Percentiles rank a stretch among this genome's conserved stretches.
phyloP scores from a whole-genome alignment of 2,113 vertebrate genomes.

The Abramis brama region DNA sequence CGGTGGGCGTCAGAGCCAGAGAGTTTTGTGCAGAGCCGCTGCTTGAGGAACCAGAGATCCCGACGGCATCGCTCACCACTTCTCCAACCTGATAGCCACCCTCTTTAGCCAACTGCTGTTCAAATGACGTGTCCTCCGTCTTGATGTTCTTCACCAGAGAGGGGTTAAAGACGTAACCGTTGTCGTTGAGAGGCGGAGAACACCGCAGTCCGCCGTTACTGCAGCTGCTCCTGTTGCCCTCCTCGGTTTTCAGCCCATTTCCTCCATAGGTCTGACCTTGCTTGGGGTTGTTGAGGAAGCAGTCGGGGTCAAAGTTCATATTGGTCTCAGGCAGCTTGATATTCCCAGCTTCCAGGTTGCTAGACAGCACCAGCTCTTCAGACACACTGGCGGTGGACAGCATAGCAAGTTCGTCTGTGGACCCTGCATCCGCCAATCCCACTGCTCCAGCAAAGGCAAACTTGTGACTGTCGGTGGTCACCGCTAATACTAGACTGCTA shows the following conservation, averaged over 20 bases:
- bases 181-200: constrained; percentile 72
- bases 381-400: constrained; percentile 80
- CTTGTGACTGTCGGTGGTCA: constrained; percentile 92
- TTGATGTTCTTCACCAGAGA: constrained; percentile 93
- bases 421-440: constrained; percentile 69
- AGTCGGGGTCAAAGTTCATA: constrained; percentile 98
- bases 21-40: constrained; percentile 75
- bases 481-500: constrained; percentile 90
- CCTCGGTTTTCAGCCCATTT: constrained; percentile 83
- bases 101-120: constrained; percentile 90
- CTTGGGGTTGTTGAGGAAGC: constrained; percentile 99
- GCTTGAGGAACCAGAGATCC: constrained; percentile 79
- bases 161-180: constrained; percentile 84
- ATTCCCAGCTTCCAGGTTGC: constrained; percentile 86
- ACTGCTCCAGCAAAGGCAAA: constrained; percentile 90
- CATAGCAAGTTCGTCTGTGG: constrained; percentile 82
- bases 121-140: constrained; percentile 88
- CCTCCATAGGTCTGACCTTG: constrained; percentile 98
- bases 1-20: constrained; percentile 84
- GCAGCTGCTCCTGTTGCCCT: constrained; percentile 72
- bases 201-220: constrained; percentile 58
- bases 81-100: constrained; percentile 77
- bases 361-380: constrained; percentile 92
- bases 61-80: constrained; percentile 70
- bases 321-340: constrained; percentile 92